phyloP scores from a whole-genome alignment of 2,888 invertebrate genomes.

The Mystacides longicornis region DNA sequence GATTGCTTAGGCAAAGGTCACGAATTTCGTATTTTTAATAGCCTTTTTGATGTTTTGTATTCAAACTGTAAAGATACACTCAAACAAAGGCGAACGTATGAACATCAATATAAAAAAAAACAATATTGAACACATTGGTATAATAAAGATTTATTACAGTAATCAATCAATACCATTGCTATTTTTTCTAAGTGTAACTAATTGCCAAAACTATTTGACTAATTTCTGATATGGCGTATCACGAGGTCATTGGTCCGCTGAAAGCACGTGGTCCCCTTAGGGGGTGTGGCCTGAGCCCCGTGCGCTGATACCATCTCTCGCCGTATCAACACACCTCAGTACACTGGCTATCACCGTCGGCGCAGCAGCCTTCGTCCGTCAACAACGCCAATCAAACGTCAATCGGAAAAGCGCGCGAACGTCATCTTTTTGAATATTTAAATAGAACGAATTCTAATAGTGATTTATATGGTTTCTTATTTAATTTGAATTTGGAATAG shows the following conservation, averaged over 20 bases:
- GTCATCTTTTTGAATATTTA: background rate
- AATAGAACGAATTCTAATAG: background rate
- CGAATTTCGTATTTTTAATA: no score
- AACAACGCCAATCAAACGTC: constrained; percentile 1
- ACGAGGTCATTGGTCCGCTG: constrained; percentile 15
- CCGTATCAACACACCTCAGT: background rate
- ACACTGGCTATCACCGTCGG: constrained; percentile 6
- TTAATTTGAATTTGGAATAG: background rate
- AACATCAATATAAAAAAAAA: no score
- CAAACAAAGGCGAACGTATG: no score
- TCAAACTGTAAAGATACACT: no score
- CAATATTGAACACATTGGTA: no score
- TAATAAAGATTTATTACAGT: no score
- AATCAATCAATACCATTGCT: no score
- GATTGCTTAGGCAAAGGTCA: no score
- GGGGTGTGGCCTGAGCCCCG: constrained; percentile 6
- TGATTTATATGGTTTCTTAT: background rate
- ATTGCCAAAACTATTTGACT: background rate
- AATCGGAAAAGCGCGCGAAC: constrained; percentile 9
- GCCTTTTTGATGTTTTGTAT: no score
- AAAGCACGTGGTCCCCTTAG: constrained; percentile 8
- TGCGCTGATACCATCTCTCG: background rate
- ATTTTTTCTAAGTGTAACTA: background rate
- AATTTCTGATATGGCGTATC: constrained; percentile 6
- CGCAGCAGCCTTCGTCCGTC: background rate